A percentile compares a stretch with the other conserved stretches of the same genome.
These are phyloP conservation scores for Pluvianellus socialis DNA, from an alignment of 2,113 vertebrate species.

Conservation along the genomic window DNA sequence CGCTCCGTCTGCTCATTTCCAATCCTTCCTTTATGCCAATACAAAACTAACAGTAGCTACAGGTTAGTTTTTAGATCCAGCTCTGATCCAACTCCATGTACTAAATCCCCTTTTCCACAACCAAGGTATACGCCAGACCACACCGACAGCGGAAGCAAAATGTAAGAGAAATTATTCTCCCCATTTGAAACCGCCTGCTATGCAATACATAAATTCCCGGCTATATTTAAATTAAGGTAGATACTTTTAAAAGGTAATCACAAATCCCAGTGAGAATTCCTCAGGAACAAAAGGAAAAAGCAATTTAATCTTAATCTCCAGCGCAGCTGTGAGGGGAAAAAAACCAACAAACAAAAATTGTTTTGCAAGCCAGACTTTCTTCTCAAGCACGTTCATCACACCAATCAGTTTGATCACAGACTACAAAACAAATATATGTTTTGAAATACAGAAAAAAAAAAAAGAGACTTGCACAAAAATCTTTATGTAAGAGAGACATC, in stretches of 20 bases:
- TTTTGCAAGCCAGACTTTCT: neutral
- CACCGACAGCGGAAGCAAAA: accelerated
- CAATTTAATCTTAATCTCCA: neutral
- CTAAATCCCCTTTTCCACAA: neutral
- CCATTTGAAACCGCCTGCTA: neutral
- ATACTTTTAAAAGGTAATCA: neutral
- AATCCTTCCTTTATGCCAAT: accelerated
- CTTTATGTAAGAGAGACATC: neutral
- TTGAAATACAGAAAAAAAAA: neutral
- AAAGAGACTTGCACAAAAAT: neutral
- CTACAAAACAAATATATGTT: neutral
- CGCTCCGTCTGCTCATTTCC: neutral
- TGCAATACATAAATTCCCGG: neutral
- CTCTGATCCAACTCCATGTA: neutral
- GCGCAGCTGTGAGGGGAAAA: neutral
- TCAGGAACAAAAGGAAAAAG: neutral
- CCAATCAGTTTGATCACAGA: neutral
- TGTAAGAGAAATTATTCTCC: neutral
- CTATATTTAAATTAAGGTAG: neutral
- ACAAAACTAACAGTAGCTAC: neutral
- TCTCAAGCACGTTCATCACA: neutral
- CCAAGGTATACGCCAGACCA: neutral
- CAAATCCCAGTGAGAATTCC: neutral
- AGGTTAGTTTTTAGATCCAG: too few relatives aligned
- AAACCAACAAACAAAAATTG: neutral